A percentile compares a stretch with the other conserved stretches of the same genome.
These are phyloP conservation scores for Crematogaster levior DNA, from an alignment of 2,888 invertebrate genomes.

Conservation along the genomic window DNA sequence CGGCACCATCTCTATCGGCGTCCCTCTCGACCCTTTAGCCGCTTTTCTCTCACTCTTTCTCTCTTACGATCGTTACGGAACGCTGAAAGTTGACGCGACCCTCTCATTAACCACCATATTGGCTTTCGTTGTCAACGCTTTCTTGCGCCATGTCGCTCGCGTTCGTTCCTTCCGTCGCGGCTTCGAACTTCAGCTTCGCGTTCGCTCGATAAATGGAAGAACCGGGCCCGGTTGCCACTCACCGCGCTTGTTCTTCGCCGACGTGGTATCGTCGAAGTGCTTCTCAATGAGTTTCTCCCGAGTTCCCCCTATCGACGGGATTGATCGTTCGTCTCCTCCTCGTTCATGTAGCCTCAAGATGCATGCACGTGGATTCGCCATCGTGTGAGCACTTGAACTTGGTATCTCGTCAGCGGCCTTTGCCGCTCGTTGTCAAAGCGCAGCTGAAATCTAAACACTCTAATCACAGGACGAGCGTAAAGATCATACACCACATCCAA, in stretches of 20 bases:
- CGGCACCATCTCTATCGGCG: background rate
- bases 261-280: slow-evolving; percentile 28
- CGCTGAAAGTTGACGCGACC: slow-evolving; percentile 55
- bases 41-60: background rate
- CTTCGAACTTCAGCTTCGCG: slow-evolving; percentile 37
- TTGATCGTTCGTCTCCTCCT: slow-evolving; percentile 38
- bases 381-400: slow-evolving; percentile 42
- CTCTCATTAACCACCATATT: slow-evolving; percentile 69
- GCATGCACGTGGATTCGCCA: slow-evolving; percentile 18
- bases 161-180: slow-evolving; percentile 33
- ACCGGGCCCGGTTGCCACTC: slow-evolving; percentile 4
- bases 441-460: slow-evolving; percentile 18
- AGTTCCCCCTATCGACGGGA: slow-evolving; percentile 38
- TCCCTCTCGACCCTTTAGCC: background rate
- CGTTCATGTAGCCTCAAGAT: slow-evolving; percentile 19
- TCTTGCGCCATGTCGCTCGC: slow-evolving; percentile 46
- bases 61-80: slow-evolving; percentile 29
- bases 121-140: slow-evolving; percentile 64
- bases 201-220: slow-evolving; percentile 51
- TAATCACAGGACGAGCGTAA: background rate
- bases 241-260: slow-evolving; percentile 38
- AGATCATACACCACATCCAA: background rate
- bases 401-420: slow-evolving; percentile 23
- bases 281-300: slow-evolving; percentile 48
- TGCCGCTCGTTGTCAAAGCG: slow-evolving; percentile 9